Evolutionary conservation across 2,797 vertebrate genomes (phyloP).

Genomic region (Ceryle rudis): DNA sequence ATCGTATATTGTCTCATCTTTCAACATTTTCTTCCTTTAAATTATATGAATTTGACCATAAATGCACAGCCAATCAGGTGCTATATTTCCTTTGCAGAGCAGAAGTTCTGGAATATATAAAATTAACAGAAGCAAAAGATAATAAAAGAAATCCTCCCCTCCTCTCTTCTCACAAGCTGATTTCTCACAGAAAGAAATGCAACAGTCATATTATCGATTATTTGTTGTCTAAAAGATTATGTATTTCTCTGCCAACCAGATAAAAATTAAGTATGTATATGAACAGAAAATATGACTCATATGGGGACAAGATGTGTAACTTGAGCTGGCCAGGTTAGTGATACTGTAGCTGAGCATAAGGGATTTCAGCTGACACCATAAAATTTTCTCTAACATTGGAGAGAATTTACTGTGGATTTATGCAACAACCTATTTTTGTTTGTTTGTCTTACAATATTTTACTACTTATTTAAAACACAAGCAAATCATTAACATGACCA

Average conservation of each 20-base stretch:
- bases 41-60: neutral
- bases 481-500: constrained; percentile 2
- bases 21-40: neutral
- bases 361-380: constrained; percentile 8
- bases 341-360: neutral
- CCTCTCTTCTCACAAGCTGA: neutral
- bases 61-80: neutral
- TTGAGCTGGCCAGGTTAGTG: neutral
- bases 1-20: neutral
- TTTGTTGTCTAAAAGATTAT: neutral
- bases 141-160: neutral
- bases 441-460: neutral
- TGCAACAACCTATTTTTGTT: neutral
- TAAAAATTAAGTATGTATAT: neutral
- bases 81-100: neutral
- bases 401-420: neutral
- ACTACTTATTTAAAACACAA: neutral
- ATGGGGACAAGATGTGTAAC: neutral
- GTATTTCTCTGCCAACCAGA: neutral
- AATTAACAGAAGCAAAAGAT: neutral
- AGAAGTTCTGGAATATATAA: neutral
- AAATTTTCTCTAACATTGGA: neutral
- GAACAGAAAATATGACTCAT: neutral
- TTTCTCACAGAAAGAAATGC: neutral
- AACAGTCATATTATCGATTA: neutral